These are phyloP conservation scores for Halotydeus destructor DNA, from an alignment of 1,140 invertebrate species.

Conservation along the genomic window DNA sequence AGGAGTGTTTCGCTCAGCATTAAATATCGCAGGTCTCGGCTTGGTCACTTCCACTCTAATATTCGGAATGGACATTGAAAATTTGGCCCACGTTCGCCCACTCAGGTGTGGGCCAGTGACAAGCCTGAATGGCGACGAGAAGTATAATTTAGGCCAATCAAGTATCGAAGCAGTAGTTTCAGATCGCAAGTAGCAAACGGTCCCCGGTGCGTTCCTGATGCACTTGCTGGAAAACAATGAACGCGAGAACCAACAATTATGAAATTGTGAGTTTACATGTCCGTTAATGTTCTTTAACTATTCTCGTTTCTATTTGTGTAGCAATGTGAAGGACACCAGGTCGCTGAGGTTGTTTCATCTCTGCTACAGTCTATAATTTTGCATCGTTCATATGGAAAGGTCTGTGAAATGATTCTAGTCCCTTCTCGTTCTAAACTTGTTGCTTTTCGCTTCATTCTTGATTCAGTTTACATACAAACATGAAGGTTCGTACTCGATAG, in stretches of 20 bases:
- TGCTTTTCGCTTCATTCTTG: conserved; percentile 11
- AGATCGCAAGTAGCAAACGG: too few relatives aligned
- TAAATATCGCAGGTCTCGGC: too few relatives aligned
- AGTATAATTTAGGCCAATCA: too few relatives aligned
- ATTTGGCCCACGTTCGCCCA: too few relatives aligned
- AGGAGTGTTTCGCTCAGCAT: too few relatives aligned
- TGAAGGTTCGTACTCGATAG: conserved; percentile 80
- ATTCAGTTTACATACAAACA: conserved; percentile 62
- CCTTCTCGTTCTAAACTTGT: conserved; percentile 1
- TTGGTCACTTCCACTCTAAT: too few relatives aligned
- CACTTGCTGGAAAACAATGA: conserved; percentile 52
- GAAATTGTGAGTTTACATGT: conserved; percentile 36
- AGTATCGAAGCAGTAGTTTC: too few relatives aligned
- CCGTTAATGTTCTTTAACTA: background rate
- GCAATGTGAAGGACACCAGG: conserved; percentile 54
- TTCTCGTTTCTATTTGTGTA: conserved; percentile 1
- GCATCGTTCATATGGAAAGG: conserved; percentile 74
- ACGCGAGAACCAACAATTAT: conserved; percentile 64
- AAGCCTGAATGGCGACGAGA: too few relatives aligned
- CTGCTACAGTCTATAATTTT: conserved; percentile 89
- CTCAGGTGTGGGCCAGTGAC: too few relatives aligned
- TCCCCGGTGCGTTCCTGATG: too few relatives aligned
- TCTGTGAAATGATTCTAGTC: conserved; percentile 16
- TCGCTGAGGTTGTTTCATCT: conserved; percentile 77
- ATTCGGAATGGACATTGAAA: too few relatives aligned